phyloP scores from a whole-genome alignment of 2,797 vertebrate genomes.

The Setipinna tenuifilis region DNA sequence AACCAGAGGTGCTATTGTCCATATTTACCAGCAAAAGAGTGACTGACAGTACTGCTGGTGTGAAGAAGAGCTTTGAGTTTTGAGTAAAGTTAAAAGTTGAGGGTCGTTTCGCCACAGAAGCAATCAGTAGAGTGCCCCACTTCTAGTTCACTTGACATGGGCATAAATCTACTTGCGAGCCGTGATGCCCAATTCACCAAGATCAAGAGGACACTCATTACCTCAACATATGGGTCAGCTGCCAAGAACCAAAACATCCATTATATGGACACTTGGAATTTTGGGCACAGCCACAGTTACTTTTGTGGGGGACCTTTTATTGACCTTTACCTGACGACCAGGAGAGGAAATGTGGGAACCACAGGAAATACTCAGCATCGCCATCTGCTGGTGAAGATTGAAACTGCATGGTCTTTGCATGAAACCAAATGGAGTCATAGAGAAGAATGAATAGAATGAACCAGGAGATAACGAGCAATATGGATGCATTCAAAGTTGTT shows the following conservation, averaged over 20 bases:
- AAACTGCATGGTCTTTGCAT: not conserved
- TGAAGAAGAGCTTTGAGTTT: no score
- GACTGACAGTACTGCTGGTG: no score
- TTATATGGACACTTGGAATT: not conserved
- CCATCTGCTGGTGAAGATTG: conserved; percentile 56
- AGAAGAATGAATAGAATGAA: not conserved
- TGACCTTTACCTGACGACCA: not conserved
- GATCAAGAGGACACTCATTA: not conserved
- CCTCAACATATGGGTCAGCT: not conserved
- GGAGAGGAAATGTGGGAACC: not conserved
- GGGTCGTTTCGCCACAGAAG: not conserved
- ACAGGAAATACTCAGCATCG: conserved; percentile 46
- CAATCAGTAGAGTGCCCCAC: not conserved
- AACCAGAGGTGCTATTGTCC: conserved; percentile 28
- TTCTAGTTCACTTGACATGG: not conserved
- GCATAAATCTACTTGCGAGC: not conserved
- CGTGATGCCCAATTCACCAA: not conserved
- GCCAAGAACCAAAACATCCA: not conserved
- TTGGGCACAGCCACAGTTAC: not conserved
- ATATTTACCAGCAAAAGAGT: not conserved
- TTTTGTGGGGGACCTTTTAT: not conserved
- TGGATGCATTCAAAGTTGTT: not conserved
- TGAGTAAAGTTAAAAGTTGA: not conserved
- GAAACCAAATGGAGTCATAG: not conserved
- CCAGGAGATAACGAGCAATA: not conserved